These are phyloP conservation scores for Acridotheres tristis DNA, from an alignment of 2,797 vertebrate genomes.

Conservation along the genomic window DNA sequence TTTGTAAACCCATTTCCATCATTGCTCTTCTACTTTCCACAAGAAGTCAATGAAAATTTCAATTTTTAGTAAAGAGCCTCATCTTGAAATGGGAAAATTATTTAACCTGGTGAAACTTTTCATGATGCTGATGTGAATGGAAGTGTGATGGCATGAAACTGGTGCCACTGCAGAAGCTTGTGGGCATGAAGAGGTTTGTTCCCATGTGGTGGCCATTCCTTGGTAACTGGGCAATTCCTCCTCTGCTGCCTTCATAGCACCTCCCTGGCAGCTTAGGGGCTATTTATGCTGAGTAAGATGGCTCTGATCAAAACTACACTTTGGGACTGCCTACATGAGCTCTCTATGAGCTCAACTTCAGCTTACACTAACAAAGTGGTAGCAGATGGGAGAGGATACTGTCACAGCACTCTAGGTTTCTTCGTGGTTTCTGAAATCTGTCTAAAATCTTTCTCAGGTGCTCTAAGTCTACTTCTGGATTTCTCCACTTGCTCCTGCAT, in stretches of 20 bases:
- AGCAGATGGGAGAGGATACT: not conserved
- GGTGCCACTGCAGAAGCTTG: not conserved
- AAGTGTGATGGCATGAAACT: not conserved
- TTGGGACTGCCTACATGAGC: not conserved
- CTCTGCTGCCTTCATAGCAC: not conserved
- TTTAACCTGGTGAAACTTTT: not conserved
- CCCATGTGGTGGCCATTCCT: not conserved
- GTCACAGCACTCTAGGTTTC: not conserved
- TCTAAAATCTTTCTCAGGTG: not conserved
- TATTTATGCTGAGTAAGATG: not conserved
- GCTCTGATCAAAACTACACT: not conserved
- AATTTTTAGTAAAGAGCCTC: not conserved
- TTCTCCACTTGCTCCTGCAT: not conserved
- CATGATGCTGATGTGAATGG: not conserved
- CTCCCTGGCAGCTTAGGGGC: not conserved
- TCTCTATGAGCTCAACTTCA: not conserved
- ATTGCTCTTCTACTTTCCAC: not conserved
- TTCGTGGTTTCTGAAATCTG: not conserved
- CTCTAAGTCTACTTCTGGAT: not conserved
- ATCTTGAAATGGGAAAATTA: not conserved
- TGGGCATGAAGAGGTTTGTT: not conserved
- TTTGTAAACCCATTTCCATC: not conserved
- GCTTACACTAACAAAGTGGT: not conserved
- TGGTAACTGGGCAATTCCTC: accelerated
- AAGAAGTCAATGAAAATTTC: not conserved